These are phyloP conservation scores for Agrochola lota DNA, from an alignment of 2,888 invertebrate genomes.

Conservation along the genomic window DNA sequence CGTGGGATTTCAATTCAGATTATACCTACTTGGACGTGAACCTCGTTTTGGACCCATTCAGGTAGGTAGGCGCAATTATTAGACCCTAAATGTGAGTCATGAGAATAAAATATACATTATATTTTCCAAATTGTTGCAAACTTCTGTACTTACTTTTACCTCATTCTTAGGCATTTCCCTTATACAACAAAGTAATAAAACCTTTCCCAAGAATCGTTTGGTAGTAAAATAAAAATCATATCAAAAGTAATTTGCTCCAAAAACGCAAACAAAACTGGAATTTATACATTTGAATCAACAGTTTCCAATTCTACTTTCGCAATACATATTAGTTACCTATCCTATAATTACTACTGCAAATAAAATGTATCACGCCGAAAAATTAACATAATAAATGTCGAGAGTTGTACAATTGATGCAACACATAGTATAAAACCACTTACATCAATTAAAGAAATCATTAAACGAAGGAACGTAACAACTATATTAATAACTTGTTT, in stretches of 20 bases:
- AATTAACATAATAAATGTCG: constrained; percentile 32
- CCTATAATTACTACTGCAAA: constrained; percentile 28
- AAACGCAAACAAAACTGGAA: constrained; percentile 8
- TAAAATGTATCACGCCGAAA: constrained; percentile 22
- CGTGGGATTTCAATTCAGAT: constrained; percentile 64
- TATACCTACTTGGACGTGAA: constrained; percentile 34
- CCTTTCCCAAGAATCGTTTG: constrained; percentile 29
- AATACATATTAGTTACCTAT: constrained; percentile 29
- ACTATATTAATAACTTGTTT: constrained; percentile 54
- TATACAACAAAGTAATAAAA: constrained; percentile 44
- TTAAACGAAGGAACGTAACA: constrained; percentile 56
- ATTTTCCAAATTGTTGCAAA: constrained; percentile 12
- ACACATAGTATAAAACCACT: constrained; percentile 44
- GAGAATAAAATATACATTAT: constrained; percentile 34
- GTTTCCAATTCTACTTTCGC: constrained; percentile 21
- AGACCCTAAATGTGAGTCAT: constrained; percentile 36
- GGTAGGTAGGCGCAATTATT: constrained; percentile 38
- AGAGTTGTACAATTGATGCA: constrained; percentile 40
- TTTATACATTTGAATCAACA: not conserved
- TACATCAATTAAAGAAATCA: constrained; percentile 60
- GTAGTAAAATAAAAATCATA: constrained; percentile 43
- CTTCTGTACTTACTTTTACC: constrained; percentile 21
- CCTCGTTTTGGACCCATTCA: constrained; percentile 34
- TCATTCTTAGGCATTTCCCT: constrained; percentile 16
- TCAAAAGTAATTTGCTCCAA: constrained; percentile 27